Evolutionary conservation across 2,113 vertebrate genomes (phyloP).

Genomic region (Atherinomorus stipes): DNA sequence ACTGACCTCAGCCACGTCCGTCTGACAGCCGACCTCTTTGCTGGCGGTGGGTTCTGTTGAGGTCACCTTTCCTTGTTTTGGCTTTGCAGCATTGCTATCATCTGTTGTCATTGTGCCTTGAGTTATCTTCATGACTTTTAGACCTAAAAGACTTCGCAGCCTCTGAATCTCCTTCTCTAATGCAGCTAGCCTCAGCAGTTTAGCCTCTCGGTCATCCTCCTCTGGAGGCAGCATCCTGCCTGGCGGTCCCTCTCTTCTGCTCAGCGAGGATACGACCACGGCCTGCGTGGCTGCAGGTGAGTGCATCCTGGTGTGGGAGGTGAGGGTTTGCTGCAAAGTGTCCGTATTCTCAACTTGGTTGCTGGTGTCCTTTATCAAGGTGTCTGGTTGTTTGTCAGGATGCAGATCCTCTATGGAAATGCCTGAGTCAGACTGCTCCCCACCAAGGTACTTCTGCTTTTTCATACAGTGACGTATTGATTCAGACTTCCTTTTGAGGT

Average conservation of each 20-base stretch:
- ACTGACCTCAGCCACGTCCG: conserved; percentile 51
- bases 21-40: conserved; percentile 59
- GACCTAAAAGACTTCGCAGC: conserved; percentile 66
- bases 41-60: neutral
- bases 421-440: neutral
- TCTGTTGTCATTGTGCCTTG: conserved; percentile 53
- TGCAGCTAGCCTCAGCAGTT: conserved; percentile 59
- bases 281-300: conserved; percentile 61
- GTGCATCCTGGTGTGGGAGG: conserved; percentile 35
- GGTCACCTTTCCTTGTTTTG: neutral
- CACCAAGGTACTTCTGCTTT: conserved; percentile 50
- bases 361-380: conserved; percentile 10
- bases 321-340: conserved; percentile 1
- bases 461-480: conserved; percentile 3
- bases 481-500: conserved; percentile 66
- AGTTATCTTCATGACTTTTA: conserved; percentile 52
- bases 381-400: conserved; percentile 10
- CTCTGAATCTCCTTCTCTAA: conserved; percentile 75
- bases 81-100: neutral
- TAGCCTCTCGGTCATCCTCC: conserved; percentile 40
- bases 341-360: conserved; percentile 28
- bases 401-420: conserved; percentile 6
- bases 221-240: conserved; percentile 31
- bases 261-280: conserved; percentile 65
- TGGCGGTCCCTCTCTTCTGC: conserved; percentile 39